Evolutionary conservation across 2,888 invertebrate species (phyloP), one percentile per base, ranked within the genome.

Genomic region (Rhogogaster chlorosoma): DNA sequence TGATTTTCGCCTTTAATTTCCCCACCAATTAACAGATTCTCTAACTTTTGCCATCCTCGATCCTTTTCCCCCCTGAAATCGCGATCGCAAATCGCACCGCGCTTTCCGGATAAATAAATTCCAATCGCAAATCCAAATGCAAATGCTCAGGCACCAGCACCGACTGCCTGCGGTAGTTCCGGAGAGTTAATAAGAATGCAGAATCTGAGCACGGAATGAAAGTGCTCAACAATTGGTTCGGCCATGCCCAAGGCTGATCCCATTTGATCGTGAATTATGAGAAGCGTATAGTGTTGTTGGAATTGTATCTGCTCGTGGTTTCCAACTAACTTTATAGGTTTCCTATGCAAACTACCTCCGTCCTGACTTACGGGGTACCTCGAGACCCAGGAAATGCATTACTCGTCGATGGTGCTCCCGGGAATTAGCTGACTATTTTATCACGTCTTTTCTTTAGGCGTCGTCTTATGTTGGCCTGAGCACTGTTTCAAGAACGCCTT

Each of bases 331-430:
- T 83, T 83, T 83, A 83, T 83, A 36, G 83, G 67, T 49, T 83
- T 70, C 83, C 83, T 83, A 83, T 83, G 83, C 83, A 67, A 83
- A 83, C 83, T 29, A 67, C 26, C 38, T 15, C 29, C 83, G 29
- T 77, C 53, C 77, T 83, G 83, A 83, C 83, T 83, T 83, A 83
- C 83, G 83, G 67, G 67, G 10, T 83, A 70, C 83, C 70, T 67
- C 45, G 29, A 45, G 67, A 64, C 45, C 45, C 32, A 22, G 64
- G 83, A 83, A 83, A 83, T 83, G 70, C 83, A 70, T 83, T 83
- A 61, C 38, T 45, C 26, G 26, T 83, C 67, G 67, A 67, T 67
- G 83, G 70, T 83, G 80, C 70, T 64, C 67, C 32, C 45, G 38
- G 45, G 49, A 67, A 83, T 83, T 83, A 83, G 83, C 67, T 32